A percentile compares a stretch with the other conserved stretches of the same genome.
phyloP scores from a whole-genome alignment of 1,140 invertebrate species.

The Piezodorus guildinii region DNA sequence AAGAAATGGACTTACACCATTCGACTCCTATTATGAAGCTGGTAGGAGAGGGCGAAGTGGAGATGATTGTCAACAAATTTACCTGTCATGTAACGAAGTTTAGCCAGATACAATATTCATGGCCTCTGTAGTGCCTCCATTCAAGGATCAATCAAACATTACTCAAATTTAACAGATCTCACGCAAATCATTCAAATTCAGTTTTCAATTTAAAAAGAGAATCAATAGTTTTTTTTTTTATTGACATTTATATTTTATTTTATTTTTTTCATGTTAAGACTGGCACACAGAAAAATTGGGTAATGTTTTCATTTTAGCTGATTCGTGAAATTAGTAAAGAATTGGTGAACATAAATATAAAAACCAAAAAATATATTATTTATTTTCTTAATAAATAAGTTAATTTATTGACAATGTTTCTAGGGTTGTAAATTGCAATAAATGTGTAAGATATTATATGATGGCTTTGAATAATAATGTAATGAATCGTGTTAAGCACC shows the following conservation, averaged over 20 bases:
- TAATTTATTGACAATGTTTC: background rate
- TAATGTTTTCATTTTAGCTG: conserved; percentile 8
- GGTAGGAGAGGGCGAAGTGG: conserved; percentile 69
- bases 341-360: background rate
- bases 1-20: conserved; percentile 51
- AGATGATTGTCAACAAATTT: conserved; percentile 68
- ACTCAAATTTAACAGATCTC: conserved; percentile 6
- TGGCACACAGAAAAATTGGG: background rate
- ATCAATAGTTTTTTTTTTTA: background rate
- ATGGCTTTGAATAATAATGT: background rate
- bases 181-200: background rate
- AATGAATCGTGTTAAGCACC: background rate
- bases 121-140: background rate
- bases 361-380: conserved; percentile 7
- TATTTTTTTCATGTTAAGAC: background rate
- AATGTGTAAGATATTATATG: background rate
- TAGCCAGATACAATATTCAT: conserved; percentile 34
- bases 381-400: conserved; percentile 3
- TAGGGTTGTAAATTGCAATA: background rate
- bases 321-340: background rate
- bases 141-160: conserved; percentile 8
- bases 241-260: background rate
- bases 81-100: conserved; percentile 76
- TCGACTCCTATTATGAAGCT: conserved; percentile 63
- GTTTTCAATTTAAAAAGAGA: background rate